Percentiles rank a stretch among this genome's conserved stretches.
Evolutionary conservation across 2,113 vertebrate genomes (phyloP).

Genomic region (Struthio camelus): DNA sequence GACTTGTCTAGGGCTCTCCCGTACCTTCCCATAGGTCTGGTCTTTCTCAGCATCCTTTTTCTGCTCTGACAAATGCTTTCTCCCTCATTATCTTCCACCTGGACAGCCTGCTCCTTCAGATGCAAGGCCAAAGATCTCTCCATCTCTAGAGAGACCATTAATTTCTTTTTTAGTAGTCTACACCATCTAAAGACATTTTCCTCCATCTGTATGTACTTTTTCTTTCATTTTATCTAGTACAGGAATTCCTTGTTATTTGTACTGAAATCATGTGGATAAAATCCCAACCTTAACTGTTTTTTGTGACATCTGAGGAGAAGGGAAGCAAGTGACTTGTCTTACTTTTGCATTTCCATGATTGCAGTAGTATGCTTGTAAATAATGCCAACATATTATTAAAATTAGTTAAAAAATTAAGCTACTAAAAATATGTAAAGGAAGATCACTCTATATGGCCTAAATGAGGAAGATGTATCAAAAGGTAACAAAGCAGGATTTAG

Average conservation of each 20-base stretch:
- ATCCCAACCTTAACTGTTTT: background rate
- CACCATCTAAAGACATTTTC: background rate
- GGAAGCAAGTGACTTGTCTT: background rate
- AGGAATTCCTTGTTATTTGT: background rate
- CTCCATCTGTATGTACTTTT: background rate
- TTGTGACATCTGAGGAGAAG: background rate
- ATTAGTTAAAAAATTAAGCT: constrained; percentile 12
- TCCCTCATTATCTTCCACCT: background rate
- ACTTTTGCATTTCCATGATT: background rate
- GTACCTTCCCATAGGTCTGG: background rate
- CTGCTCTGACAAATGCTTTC: background rate
- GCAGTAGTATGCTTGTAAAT: background rate
- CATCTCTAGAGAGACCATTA: background rate
- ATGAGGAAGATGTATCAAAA: background rate
- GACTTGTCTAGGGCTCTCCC: too few relatives aligned
- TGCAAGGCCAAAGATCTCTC: background rate
- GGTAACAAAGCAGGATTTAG: background rate
- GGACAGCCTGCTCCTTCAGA: background rate
- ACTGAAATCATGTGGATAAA: background rate
- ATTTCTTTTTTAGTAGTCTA: background rate
- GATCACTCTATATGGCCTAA: background rate
- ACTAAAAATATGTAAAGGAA: constrained; percentile 3
- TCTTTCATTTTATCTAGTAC: background rate
- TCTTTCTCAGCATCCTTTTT: background rate
- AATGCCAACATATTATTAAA: background rate